phyloP scores from a whole-genome alignment of 1,140 invertebrate genomes.

The Drosophila ogumai region DNA sequence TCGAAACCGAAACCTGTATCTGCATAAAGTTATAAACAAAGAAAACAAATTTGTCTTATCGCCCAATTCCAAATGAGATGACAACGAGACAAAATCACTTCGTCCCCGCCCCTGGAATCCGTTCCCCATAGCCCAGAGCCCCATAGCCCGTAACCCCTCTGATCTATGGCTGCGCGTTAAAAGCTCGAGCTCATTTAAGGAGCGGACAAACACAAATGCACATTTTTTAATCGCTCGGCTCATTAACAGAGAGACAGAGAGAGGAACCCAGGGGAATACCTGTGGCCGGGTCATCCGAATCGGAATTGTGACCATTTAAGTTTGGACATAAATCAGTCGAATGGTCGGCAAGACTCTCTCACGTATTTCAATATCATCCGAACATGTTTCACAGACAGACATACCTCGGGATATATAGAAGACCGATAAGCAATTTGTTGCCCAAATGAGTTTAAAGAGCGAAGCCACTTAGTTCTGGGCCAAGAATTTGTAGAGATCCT shows the following conservation, averaged over 20 bases:
- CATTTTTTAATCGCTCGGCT: constrained; percentile 82
- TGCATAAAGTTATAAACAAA: constrained; percentile 83
- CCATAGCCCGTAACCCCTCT: not conserved
- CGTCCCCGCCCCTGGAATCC: constrained; percentile 17
- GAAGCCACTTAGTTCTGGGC: not conserved
- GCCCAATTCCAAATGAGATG: constrained; percentile 83
- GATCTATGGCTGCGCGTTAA: constrained; percentile 64
- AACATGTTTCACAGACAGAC: constrained; percentile 31
- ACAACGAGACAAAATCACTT: constrained; percentile 81
- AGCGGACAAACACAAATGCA: constrained; percentile 84
- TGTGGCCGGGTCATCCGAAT: constrained; percentile 50
- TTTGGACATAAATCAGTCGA: constrained; percentile 58
- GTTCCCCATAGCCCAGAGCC: not conserved
- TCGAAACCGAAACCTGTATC: constrained; percentile 65
- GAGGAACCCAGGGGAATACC: not conserved
- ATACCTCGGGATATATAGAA: constrained; percentile 8
- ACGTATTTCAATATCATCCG: constrained; percentile 24
- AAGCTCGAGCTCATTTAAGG: constrained; percentile 82
- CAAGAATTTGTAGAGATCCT: not conserved
- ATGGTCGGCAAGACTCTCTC: constrained; percentile 39
- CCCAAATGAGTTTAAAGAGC: constrained; percentile 7
- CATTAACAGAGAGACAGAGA: constrained; percentile 61
- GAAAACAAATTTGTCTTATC: constrained; percentile 85
- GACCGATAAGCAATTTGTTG: constrained; percentile 7
- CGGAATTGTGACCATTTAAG: constrained; percentile 60